A percentile compares a stretch with the other conserved stretches of the same genome.
Evolutionary conservation across 30 jellyfish, hydroid and myxozoan genomes (phyloP).

Genomic region (Mastigias papua): DNA sequence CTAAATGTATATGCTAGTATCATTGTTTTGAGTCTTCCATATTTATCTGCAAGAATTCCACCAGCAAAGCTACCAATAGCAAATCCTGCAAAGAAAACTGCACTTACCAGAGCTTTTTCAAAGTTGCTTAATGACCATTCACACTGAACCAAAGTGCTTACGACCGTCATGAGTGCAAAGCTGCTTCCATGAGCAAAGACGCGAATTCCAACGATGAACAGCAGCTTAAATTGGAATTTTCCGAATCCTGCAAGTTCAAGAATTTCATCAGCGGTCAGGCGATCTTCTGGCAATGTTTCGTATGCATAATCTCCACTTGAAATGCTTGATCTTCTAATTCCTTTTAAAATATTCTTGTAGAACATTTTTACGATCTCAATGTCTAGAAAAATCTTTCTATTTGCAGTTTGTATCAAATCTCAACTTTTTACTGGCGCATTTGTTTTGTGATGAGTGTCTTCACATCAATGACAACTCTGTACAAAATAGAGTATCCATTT

Average conservation of each 20-base stretch:
- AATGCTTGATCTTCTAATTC: slow-evolving; percentile 14
- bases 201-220: slow-evolving; percentile 65
- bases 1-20: slow-evolving; percentile 67
- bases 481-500: too few relatives aligned
- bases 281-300: slow-evolving; percentile 58
- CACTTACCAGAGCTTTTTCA: slow-evolving; percentile 68
- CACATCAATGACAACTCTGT: too few relatives aligned
- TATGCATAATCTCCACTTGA: slow-evolving; percentile 46
- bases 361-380: slow-evolving; percentile 11
- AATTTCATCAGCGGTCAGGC: slow-evolving; percentile 59
- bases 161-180: slow-evolving; percentile 73
- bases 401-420: too few relatives aligned
- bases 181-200: slow-evolving; percentile 79
- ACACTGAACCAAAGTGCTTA: slow-evolving; percentile 67
- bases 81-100: slow-evolving; percentile 69
- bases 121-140: slow-evolving; percentile 67
- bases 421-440: too few relatives aligned
- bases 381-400: background rate
- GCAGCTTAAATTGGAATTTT: slow-evolving; percentile 61
- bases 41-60: slow-evolving; percentile 71
- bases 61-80: slow-evolving; percentile 73
- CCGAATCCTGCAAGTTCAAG: slow-evolving; percentile 76
- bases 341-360: slow-evolving; percentile 32
- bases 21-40: slow-evolving; percentile 70
- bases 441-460: too few relatives aligned